Evolutionary conservation across 2,888 invertebrate species (phyloP).

Genomic region (Zygothrica quintamaculata): DNA sequence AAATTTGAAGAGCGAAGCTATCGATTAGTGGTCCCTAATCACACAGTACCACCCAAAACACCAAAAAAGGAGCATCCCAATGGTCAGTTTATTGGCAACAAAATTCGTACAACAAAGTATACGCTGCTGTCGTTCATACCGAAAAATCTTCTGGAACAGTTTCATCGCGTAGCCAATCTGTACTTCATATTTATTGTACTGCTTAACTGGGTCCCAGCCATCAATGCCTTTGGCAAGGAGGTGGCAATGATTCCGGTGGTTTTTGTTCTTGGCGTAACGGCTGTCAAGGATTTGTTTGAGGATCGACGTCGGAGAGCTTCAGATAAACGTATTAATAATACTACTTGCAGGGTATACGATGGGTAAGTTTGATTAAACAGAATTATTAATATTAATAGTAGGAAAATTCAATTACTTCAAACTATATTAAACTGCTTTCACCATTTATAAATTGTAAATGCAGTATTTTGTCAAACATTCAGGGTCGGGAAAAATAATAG

Average conservation of each 20-base stretch:
- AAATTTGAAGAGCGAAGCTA: constrained; percentile 89
- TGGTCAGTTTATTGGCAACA: constrained; percentile 91
- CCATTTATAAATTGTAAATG: too few species aligned
- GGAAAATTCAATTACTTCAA: not conserved
- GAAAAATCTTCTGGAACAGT: constrained; percentile 98
- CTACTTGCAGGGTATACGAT: constrained; percentile 95
- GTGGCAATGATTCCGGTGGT: constrained; percentile 97
- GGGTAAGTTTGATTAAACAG: constrained; percentile 90
- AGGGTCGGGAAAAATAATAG: too few species aligned
- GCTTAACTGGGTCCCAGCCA: constrained; percentile 97
- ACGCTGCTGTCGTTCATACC: constrained; percentile 96
- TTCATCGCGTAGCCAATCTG: constrained; percentile 98
- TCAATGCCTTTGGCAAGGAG: constrained; percentile 98
- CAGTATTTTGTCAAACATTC: too few species aligned
- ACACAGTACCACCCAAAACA: constrained; percentile 92
- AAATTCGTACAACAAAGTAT: constrained; percentile 97
- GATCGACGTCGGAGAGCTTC: constrained; percentile 94
- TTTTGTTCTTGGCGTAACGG: constrained; percentile 97
- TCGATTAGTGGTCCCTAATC: constrained; percentile 92
- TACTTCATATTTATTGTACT: constrained; percentile 98
- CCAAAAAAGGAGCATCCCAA: constrained; percentile 93
- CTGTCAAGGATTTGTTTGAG: constrained; percentile 97
- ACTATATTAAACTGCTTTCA: not conserved
- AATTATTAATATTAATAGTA: too few species aligned
- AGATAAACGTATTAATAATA: constrained; percentile 97